Conservation (phyloP, 2,113 vertebrate genomes). For the Myrmophylax atrothorax region DNA sequence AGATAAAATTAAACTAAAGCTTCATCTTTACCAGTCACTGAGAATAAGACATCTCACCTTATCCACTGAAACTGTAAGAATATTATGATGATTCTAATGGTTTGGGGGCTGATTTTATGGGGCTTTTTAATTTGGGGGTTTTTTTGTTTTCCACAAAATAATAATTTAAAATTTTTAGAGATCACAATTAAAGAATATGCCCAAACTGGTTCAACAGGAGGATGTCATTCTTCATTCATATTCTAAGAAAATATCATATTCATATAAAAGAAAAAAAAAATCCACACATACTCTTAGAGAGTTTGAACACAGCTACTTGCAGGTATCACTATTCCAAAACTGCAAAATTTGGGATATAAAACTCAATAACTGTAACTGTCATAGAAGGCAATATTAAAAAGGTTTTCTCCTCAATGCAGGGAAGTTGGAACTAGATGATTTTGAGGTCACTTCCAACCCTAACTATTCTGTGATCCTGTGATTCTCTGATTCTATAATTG, state of each 20-base stretch:
- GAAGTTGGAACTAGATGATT: not conserved
- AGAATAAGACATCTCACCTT: not conserved
- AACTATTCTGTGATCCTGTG: not conserved
- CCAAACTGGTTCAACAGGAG: rapidly evolving
- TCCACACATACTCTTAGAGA: not conserved
- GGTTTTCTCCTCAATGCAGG: not conserved
- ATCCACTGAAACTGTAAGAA: not conserved
- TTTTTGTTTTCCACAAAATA: not conserved
- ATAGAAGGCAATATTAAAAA: not conserved
- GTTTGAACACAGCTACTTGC: not conserved
- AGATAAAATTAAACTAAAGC: not conserved
- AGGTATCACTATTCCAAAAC: not conserved
- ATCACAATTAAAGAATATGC: rapidly evolving
- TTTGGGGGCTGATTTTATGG: not conserved
- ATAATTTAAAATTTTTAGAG: not conserved
- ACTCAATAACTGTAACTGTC: not conserved
- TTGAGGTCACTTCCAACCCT: not conserved
- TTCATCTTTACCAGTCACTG: not conserved
- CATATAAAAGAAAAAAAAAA: not conserved
- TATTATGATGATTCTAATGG: not conserved
- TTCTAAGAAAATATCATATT: not conserved
- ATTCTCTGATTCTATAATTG: not conserved
- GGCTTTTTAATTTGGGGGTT: not conserved
- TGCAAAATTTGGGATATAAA: not conserved
- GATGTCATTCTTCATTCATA: not conserved